Percentiles rank a stretch among this genome's conserved stretches.
Evolutionary conservation across 2,888 invertebrate species (phyloP).

Genomic region (Phoronis australis): DNA sequence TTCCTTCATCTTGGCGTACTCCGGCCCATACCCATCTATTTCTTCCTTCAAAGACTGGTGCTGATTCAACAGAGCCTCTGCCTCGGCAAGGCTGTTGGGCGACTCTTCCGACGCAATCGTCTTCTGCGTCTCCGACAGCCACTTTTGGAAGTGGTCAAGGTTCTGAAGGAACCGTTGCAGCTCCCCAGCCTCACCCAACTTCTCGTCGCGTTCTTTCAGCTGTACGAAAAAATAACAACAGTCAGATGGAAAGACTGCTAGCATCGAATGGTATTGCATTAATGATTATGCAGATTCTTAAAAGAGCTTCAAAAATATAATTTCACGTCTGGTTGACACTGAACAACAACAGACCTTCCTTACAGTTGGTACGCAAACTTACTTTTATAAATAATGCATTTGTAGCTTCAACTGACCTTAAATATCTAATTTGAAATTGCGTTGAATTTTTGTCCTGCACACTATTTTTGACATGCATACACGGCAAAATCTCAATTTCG

Average conservation of each 20-base stretch:
- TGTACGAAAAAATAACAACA: conserved; percentile 43
- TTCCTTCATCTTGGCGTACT: conserved; percentile 99
- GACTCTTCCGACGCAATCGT: conserved; percentile 59
- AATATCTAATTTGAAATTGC: too few species aligned
- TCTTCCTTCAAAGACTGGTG: conserved; percentile 98
- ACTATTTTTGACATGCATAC: too few species aligned
- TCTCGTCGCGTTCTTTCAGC: conserved; percentile 95
- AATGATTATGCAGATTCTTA: not conserved
- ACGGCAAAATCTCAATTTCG: too few species aligned
- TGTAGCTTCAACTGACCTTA: too few species aligned
- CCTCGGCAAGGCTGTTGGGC: conserved; percentile 63
- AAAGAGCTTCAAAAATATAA: not conserved
- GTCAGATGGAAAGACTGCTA: not conserved
- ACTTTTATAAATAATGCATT: too few species aligned
- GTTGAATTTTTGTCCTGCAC: too few species aligned
- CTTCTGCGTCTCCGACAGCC: conserved; percentile 99
- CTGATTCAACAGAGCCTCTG: conserved; percentile 92
- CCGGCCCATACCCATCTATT: conserved; percentile 97
- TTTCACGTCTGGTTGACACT: not conserved
- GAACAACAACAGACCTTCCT: too few species aligned
- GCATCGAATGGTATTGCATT: not conserved
- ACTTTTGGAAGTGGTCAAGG: conserved; percentile 98
- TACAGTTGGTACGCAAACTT: too few species aligned
- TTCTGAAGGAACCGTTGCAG: conserved; percentile 81
- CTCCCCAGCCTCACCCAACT: conserved; percentile 97